phyloP scores from a whole-genome alignment of 30 jellyfish, hydroid and myxozoan species.

The Euphysa ruthae region DNA sequence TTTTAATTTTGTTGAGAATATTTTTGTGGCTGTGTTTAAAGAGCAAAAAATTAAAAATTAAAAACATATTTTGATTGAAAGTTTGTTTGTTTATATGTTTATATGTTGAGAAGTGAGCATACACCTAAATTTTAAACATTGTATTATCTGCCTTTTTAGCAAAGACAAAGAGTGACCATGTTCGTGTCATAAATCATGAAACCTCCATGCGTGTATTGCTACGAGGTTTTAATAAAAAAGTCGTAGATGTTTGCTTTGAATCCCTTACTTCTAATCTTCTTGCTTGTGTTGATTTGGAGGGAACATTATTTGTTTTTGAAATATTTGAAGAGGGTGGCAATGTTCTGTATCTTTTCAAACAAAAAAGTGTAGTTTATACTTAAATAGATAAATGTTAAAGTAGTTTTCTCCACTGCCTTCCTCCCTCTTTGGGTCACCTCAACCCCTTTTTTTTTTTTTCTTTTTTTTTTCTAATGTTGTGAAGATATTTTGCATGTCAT shows the following conservation, averaged over 20 bases:
- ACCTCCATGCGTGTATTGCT: constrained; percentile 65
- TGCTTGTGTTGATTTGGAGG: constrained; percentile 71
- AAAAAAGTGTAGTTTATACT: too few species aligned
- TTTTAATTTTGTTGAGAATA: background rate
- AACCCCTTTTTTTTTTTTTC: too few species aligned
- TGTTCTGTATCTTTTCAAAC: constrained; percentile 77
- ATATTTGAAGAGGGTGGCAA: constrained; percentile 47
- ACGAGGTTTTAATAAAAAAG: constrained; percentile 64
- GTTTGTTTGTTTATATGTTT: background rate
- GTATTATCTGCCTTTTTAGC: too few species aligned
- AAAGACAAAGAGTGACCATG: constrained; percentile 44
- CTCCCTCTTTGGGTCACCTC: too few species aligned
- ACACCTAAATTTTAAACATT: too few species aligned
- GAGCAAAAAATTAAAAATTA: background rate
- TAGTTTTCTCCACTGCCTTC: too few species aligned
- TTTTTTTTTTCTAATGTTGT: too few species aligned
- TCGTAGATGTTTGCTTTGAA: constrained; percentile 53
- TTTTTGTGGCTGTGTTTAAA: background rate
- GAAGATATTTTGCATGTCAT: too few species aligned
- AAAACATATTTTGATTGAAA: background rate
- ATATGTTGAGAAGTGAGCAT: too few species aligned
- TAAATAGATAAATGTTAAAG: too few species aligned
- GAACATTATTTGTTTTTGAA: constrained; percentile 44
- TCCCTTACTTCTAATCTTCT: constrained; percentile 47
- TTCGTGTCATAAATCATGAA: constrained; percentile 67